Base-by-base conservation (phyloP, 2,888 invertebrate species). In the Boloria euphrosyne region DNA sequence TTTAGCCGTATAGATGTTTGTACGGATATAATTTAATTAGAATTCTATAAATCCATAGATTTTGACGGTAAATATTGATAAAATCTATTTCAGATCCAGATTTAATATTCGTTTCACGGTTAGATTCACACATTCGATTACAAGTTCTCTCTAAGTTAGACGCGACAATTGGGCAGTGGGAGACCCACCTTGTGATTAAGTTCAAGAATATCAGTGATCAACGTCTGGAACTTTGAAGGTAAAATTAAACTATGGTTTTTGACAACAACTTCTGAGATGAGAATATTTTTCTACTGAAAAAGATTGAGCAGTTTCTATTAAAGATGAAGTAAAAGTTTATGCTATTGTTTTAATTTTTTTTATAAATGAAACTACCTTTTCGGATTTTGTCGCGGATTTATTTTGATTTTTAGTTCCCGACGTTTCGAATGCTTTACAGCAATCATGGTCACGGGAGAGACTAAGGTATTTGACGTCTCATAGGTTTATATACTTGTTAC, bases 91-190 rank as follows among this genome's bases (percentile, higher is more conserved):
- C n/a, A n/a, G n/a, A 44, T 46, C 22, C 46, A 46, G 46, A 57
- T 44, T 44, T 57, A 57, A 57, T 57, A 46, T 46, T 4, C 43
- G 14, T 16, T 62, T 58, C 38, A 66, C 43, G 38, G 53, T 53
- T 31, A 52, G 13, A 47, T 49, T 44, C 16, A 58, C 53, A 57
- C 27, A 66, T 66, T 51, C 31, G 62, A 57, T 66, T 52, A 51
- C 38, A 52, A 38, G 44, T 65, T 31, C 47, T 47, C 53, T 59
- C 65, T 59, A 47, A 65, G 27, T 61, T 14, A 51, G 16, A n/a
- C 31, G 17, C 31, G 58, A 64, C 57, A 64, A 58, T 52, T 13
- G 58, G 13, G 16, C 43, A 16, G 31, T 38, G 31, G 2, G n/a
- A 31, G 31, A 38, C 27, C 13, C 27, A 44, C 54, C 17, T 44